These are phyloP conservation scores for Anhinga anhinga DNA, from an alignment of 2,113 vertebrate species.

Conservation along the genomic window DNA sequence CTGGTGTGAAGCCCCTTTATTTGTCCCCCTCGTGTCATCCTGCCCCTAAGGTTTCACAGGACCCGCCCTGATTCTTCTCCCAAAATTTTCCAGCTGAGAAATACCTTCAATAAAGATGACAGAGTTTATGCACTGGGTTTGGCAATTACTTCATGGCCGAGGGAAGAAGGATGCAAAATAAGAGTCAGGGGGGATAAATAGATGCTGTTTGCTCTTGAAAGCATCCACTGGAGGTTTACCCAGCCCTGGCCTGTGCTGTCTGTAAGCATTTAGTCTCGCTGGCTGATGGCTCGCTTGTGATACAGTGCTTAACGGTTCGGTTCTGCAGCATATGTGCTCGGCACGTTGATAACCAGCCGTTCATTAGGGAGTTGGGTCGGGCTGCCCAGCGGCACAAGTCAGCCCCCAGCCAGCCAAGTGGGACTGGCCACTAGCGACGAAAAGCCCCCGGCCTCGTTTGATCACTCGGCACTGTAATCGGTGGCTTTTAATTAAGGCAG, in stretches of 20 bases:
- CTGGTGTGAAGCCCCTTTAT: not conserved
- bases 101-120: not conserved
- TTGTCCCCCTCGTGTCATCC: not conserved
- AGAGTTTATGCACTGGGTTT: not conserved
- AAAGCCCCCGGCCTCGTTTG: not conserved
- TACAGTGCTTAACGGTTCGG: not conserved
- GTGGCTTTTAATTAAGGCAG: constrained; percentile 46
- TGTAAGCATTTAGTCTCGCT: not conserved
- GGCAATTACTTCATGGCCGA: not conserved
- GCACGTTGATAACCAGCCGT: not conserved
- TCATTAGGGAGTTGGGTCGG: not conserved
- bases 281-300: not conserved
- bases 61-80: not conserved
- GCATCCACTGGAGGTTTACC: not conserved
- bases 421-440: not conserved
- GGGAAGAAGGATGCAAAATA: not conserved
- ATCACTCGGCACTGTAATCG: rapidly evolving
- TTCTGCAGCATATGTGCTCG: not conserved
- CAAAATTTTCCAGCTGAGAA: not conserved
- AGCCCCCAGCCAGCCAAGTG: not conserved
- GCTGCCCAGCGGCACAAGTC: not conserved
- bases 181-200: not conserved
- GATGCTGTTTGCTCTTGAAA: not conserved
- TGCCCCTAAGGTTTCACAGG: not conserved
- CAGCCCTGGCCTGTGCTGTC: not conserved